A percentile compares a stretch with the other conserved stretches of the same genome.
These are phyloP conservation scores for Pseudochaenichthys georgianus DNA, from an alignment of 2,797 vertebrate genomes.

Conservation along the genomic window DNA sequence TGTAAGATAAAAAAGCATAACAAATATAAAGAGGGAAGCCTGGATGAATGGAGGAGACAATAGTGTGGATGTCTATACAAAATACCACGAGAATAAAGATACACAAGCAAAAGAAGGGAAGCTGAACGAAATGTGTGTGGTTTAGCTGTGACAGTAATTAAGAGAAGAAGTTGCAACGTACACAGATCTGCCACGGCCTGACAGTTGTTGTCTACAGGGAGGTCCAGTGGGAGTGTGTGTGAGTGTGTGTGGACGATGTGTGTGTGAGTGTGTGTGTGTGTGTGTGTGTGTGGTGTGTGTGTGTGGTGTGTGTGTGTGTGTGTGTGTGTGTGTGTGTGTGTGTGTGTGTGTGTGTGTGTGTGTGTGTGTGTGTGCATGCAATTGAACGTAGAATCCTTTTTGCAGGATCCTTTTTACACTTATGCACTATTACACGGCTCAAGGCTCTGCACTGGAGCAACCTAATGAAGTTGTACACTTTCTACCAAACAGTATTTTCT, in stretches of 20 bases:
- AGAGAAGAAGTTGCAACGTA: slow-evolving; percentile 72
- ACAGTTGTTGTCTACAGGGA: slow-evolving; percentile 70
- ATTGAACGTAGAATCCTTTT: slow-evolving; percentile 1
- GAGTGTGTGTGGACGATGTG: too few species aligned
- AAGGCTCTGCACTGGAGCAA: slow-evolving; percentile 18
- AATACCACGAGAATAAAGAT: slow-evolving; percentile 53
- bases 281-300: too few species aligned
- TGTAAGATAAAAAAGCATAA: slow-evolving; percentile 20
- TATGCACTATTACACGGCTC: slow-evolving; percentile 33
- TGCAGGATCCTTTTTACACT: slow-evolving; percentile 27
- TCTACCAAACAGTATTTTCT: slow-evolving; percentile 30
- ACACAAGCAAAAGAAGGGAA: slow-evolving; percentile 35
- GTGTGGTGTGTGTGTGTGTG: too few species aligned
- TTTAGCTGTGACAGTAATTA: slow-evolving; percentile 68
- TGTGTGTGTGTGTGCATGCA: background rate
- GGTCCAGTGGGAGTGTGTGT: too few species aligned
- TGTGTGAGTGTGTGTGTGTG: too few species aligned
- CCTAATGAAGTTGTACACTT: slow-evolving; percentile 13
- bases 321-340: too few species aligned
- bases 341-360: too few species aligned
- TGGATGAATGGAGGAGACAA: slow-evolving; percentile 22
- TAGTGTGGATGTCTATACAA: slow-evolving; percentile 38
- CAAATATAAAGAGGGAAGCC: slow-evolving; percentile 29
- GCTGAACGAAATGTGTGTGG: slow-evolving; percentile 35
- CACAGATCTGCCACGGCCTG: slow-evolving; percentile 62